These are phyloP conservation scores for Stegostoma tigrinum DNA, from an alignment of 2,113 vertebrate species.

Conservation along the genomic window DNA sequence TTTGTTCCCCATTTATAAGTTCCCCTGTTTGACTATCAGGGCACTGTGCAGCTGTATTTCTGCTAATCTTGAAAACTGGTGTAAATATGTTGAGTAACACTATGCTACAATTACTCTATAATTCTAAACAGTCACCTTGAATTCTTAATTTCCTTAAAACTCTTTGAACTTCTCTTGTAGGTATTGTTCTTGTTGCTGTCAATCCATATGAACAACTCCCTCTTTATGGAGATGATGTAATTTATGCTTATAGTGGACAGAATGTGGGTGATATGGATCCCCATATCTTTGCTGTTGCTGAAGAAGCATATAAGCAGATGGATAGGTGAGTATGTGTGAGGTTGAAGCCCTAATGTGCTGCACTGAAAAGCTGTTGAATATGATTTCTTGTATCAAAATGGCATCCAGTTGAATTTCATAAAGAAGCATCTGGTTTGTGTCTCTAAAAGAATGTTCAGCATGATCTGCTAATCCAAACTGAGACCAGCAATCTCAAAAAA, in stretches of 20 bases:
- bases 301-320: constrained; percentile 65
- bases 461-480: not conserved
- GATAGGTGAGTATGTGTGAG: constrained; percentile 51
- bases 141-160: not conserved
- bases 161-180: constrained; percentile 44
- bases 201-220: constrained; percentile 66
- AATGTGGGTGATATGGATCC: constrained; percentile 66
- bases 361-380: not conserved
- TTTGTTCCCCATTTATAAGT: not conserved
- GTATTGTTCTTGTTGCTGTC: constrained; percentile 65
- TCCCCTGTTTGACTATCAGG: not conserved
- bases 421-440: not conserved
- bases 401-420: not conserved
- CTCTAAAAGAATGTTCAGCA: not conserved
- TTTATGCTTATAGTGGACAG: constrained; percentile 66
- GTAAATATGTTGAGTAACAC: not conserved
- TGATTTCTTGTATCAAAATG: not conserved
- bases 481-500: not conserved
- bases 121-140: not conserved
- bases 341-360: not conserved
- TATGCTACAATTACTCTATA: not conserved
- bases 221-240: constrained; percentile 68
- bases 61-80: not conserved
- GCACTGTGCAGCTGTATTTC: not conserved
- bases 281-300: constrained; percentile 68